Evolutionary conservation across 2,888 invertebrate genomes (phyloP), one percentile per base, ranked within the genome.

Genomic region (Oscheius sp.): DNA sequence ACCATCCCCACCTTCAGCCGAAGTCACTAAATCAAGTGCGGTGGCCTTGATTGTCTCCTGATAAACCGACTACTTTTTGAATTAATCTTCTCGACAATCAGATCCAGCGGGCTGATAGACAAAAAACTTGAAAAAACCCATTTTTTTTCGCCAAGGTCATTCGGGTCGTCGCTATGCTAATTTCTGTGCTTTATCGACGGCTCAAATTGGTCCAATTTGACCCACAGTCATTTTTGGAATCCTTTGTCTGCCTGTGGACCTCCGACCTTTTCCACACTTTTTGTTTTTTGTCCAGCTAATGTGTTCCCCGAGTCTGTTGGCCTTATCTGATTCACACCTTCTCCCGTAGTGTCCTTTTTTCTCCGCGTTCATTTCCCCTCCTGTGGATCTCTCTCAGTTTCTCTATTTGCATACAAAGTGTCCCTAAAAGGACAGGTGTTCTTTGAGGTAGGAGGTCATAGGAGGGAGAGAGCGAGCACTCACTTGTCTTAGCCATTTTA

Each of bases 11-110:
- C 46, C 5, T 10, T 45, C 48, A n/a, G n/a, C n/a, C 42, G 42
- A 42, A 17, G 42, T n/a, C 61, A 42, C 27, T 61, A 61, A 61
- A 61, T 61, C 61, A 61, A 61, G 45, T 61, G 61, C 61, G 45
- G 61, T 61, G 61, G 61, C 61, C 61, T 61, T 61, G 61, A 61
- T 61, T 25, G 45, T 45, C 25, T 31, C 61, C 12, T 55, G 55
- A 55, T 55, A 55, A 52, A 52, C 52, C 37, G 34, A 20, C 33
- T 34, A 10, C 20, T 25, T 23, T 55, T 55, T 55, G 55, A 55
- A 55, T 55, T 12, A 20, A 4, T 20, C 20, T 20, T 42, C 42
- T 42, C 42, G 42, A 15, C 42, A n/a, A n/a, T n/a, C n/a, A n/a
- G n/a, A n/a, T n/a, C n/a, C n/a, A n/a, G n/a, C n/a, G n/a, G n/a